Conservation (phyloP, 92 coral and sea anemone species). For the Umimayanthus kanabou region DNA sequence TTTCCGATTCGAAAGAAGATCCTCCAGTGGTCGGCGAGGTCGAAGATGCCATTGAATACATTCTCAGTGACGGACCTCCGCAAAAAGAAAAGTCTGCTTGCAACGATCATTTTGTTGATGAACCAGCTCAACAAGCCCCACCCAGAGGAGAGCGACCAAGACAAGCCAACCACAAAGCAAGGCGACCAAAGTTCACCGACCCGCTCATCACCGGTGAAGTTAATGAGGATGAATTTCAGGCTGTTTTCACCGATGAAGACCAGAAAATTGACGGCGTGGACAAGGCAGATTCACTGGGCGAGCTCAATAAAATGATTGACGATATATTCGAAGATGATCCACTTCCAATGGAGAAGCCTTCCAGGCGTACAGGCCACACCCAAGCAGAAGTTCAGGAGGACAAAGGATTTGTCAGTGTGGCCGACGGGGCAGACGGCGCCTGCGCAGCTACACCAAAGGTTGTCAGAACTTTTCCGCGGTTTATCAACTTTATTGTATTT, state of each 20-base stretch:
- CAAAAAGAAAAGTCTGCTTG: not conserved
- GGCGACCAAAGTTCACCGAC: slow-evolving; percentile 16
- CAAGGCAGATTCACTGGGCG: too few relatives aligned
- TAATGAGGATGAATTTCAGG: slow-evolving; percentile 18
- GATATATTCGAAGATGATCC: slow-evolving; percentile 15
- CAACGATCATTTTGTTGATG: not conserved
- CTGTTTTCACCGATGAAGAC: slow-evolving; percentile 19
- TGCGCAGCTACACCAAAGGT: not conserved
- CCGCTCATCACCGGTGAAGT: not conserved
- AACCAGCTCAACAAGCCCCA: not conserved
- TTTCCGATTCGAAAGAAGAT: not conserved
- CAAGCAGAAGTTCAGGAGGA: not conserved
- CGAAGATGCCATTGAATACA: slow-evolving; percentile 9
- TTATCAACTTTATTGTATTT: too few relatives aligned
- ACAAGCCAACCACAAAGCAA: not conserved
- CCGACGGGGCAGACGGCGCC: not conserved
- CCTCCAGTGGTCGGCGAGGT: not conserved
- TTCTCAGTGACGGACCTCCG: slow-evolving; percentile 9
- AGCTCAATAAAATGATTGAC: slow-evolving; percentile 6
- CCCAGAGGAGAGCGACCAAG: slow-evolving; percentile 1
- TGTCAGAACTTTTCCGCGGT: too few relatives aligned
- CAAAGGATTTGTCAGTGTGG: not conserved
- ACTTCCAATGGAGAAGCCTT: not conserved
- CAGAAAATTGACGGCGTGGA: not conserved
- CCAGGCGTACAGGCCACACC: not conserved